Evolutionary conservation across 2,888 invertebrate species (phyloP).

Genomic region (Leptura quadrifasciata): DNA sequence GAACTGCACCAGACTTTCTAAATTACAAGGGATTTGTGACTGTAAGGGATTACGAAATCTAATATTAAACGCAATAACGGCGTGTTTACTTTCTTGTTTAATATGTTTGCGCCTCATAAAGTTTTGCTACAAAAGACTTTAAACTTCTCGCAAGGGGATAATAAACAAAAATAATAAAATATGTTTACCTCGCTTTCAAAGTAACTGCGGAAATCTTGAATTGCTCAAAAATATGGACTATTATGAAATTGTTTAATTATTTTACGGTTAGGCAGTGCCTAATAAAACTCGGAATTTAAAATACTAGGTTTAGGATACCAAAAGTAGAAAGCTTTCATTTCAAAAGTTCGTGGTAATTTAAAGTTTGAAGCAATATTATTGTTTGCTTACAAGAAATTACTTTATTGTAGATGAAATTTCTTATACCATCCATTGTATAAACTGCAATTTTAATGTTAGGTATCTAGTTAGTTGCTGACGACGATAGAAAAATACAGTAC

Average conservation of each 20-base stretch:
- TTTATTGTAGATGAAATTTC: not conserved
- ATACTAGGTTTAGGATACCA: not conserved
- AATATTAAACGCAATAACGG: constrained; percentile 27
- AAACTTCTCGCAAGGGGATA: constrained; percentile 20
- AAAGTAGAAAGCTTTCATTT: not conserved
- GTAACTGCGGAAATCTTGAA: not conserved
- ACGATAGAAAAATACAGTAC: no score
- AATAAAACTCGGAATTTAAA: constrained; percentile 18
- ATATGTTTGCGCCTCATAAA: constrained; percentile 36
- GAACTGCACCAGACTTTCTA: not conserved
- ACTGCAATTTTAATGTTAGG: constrained; percentile 1
- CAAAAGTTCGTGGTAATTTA: constrained; percentile 19
- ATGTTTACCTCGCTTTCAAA: constrained; percentile 18
- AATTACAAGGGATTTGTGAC: constrained; percentile 15
- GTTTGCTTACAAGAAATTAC: not conserved
- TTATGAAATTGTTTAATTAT: constrained; percentile 30
- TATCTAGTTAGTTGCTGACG: no score
- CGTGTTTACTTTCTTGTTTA: constrained; percentile 25
- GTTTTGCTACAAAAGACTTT: constrained; percentile 17
- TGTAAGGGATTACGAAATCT: constrained; percentile 8
- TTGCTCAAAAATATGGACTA: constrained; percentile 9
- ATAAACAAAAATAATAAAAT: constrained; percentile 31
- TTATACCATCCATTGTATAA: not conserved
- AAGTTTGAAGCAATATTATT: not conserved
- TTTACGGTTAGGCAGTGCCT: not conserved